Base-by-base conservation (phyloP, 2,888 invertebrate genomes). In the Tipula confusa region DNA sequence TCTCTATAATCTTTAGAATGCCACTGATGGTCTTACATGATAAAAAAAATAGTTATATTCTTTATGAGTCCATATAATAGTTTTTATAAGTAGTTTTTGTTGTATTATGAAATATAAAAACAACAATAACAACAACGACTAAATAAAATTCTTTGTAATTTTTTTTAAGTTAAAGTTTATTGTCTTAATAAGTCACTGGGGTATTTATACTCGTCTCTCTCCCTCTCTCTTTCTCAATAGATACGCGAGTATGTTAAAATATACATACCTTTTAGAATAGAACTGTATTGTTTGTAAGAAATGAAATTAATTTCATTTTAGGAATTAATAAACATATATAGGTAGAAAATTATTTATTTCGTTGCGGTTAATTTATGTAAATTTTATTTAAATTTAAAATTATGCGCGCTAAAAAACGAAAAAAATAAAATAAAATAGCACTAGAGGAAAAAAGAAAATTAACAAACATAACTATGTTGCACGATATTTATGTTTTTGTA, bases 231-330 rank as follows among this genome's bases (percentile, higher is more conserved):
- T n/a, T n/a, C n/a, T n/a, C n/a, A n/a, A n/a, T n/a, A n/a, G n/a
- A n/a, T n/a, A n/a, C n/a, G n/a, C n/a, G n/a, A n/a, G n/a, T n/a
- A n/a, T n/a, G n/a, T n/a, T n/a, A n/a, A n/a, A 64, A 1, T 9
- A 38, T 1, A 38, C 13, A 13, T 38, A 38, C 38, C 31, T 13
- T 13, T 38, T 38, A 38, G 5, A 38, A 1, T 38, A 64, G 64
- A 64, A 64, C 64, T 64, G 64, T 64, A 64, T 64, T 24, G 64
- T 64, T 64, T 64, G 64, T 64, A 64, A 64, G 64, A 64, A 64
- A 64, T 24, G 24, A 64, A 64, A 64, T 64, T 64, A 64, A 64
- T 64, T 64, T 64, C 64, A 24, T 24, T 64, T 64, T 24, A 64
- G 64, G 64, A 64, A 64, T 64, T 64, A 1, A 38, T 64, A 48